These are phyloP conservation scores for Blastomussa wellsi DNA, from an alignment of 92 coral and sea anemone species.

Conservation along the genomic window DNA sequence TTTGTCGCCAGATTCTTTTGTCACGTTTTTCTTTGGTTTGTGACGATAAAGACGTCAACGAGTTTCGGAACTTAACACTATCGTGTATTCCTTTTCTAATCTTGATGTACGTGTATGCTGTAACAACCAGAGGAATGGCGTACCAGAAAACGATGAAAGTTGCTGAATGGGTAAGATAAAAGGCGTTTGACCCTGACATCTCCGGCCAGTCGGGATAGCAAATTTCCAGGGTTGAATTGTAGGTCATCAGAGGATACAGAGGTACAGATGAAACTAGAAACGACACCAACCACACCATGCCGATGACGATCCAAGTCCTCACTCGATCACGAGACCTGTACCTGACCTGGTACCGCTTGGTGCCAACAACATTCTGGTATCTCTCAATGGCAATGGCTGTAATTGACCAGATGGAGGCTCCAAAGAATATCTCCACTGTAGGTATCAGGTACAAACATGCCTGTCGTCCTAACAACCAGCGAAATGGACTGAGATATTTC, in stretches of 20 bases:
- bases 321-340: slow-evolving; percentile 29
- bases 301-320: slow-evolving; percentile 44
- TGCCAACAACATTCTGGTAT: slow-evolving; percentile 65
- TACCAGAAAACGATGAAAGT: slow-evolving; percentile 61
- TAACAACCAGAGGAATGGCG: slow-evolving; percentile 60
- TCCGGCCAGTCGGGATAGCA: slow-evolving; percentile 50
- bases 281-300: slow-evolving; percentile 66
- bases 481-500: slow-evolving; percentile 36
- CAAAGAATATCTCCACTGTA: slow-evolving; percentile 73
- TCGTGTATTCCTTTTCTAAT: slow-evolving; percentile 54
- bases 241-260: slow-evolving; percentile 58
- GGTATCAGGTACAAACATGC: slow-evolving; percentile 74
- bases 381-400: slow-evolving; percentile 78
- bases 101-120: slow-evolving; percentile 65
- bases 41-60: slow-evolving; percentile 31
- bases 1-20: slow-evolving; percentile 60
- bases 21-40: neutral
- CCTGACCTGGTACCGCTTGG: slow-evolving; percentile 29
- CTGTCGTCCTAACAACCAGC: slow-evolving; percentile 59
- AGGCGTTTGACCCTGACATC: neutral
- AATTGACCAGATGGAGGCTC: slow-evolving; percentile 93
- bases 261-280: slow-evolving; percentile 68
- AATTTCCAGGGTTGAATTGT: neutral
- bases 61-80: slow-evolving; percentile 63
- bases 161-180: slow-evolving; percentile 7